A percentile compares a stretch with the other conserved stretches of the same genome.
Evolutionary conservation across 92 coral and sea anemone genomes (phyloP).

Genomic region (Porites lobata): DNA sequence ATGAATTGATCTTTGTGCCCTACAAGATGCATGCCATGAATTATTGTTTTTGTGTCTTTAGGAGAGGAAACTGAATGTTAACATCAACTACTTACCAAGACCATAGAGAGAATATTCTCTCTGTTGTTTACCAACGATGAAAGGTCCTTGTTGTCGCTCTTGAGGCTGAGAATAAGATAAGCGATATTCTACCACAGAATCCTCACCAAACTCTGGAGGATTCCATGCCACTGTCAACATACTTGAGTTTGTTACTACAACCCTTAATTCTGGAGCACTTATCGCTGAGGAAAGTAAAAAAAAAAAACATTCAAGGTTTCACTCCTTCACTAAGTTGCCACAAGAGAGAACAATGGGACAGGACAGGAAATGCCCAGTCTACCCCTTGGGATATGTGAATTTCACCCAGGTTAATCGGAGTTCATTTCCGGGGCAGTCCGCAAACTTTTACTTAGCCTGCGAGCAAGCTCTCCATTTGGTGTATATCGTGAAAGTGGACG

Average conservation of each 20-base stretch:
- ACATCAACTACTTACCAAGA: constrained; percentile 59
- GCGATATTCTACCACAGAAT: constrained; percentile 66
- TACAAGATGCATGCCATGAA: no score
- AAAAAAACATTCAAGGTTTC: background rate
- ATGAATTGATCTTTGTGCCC: no score
- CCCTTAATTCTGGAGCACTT: constrained; percentile 71
- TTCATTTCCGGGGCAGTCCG: no score
- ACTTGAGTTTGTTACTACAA: constrained; percentile 53
- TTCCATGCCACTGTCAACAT: constrained; percentile 60
- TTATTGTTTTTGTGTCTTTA: no score
- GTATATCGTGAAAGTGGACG: no score
- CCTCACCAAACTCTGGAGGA: constrained; percentile 71
- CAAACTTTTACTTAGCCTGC: no score
- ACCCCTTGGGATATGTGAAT: no score
- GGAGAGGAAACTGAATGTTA: no score
- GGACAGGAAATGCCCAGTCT: no score
- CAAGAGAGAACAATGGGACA: background rate
- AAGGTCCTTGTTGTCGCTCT: constrained; percentile 37
- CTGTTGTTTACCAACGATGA: constrained; percentile 39
- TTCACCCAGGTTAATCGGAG: no score
- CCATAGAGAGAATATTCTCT: constrained; percentile 37
- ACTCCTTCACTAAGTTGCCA: background rate
- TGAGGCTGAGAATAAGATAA: constrained; percentile 57
- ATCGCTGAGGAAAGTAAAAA: constrained; percentile 59
- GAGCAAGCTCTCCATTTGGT: no score